Evolutionary conservation across 2,797 vertebrate species (phyloP).

Genomic region (Hypotaenidia okinawae): DNA sequence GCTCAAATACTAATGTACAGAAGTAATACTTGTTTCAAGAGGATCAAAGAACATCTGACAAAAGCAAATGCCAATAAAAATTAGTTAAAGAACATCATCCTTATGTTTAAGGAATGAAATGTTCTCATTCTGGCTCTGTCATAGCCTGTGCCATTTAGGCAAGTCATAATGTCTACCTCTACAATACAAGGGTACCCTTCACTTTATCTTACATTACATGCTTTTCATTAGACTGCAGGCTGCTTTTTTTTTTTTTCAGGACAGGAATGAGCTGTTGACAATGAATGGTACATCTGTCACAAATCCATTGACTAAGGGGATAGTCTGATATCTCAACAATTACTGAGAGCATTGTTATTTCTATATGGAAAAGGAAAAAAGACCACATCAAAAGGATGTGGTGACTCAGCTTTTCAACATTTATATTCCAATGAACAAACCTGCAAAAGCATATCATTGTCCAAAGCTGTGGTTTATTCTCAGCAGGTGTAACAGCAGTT

Average conservation of each 20-base stretch:
- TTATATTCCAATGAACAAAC: background rate
- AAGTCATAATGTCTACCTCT: background rate
- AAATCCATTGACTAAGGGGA: background rate
- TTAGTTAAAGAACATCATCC: background rate
- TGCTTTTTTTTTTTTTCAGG: background rate
- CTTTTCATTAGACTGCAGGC: background rate
- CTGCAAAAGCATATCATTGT: background rate
- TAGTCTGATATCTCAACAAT: background rate
- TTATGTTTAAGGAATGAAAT: background rate
- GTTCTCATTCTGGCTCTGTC: background rate
- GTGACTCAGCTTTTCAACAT: background rate
- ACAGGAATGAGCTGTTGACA: background rate
- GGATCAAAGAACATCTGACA: background rate
- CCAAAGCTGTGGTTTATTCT: background rate
- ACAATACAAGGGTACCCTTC: background rate
- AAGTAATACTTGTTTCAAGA: background rate
- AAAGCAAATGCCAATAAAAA: background rate
- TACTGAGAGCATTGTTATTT: background rate
- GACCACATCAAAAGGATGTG: background rate
- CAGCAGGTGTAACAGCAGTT: background rate
- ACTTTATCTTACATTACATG: rapidly evolving
- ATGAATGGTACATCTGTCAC: background rate
- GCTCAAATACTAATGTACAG: background rate
- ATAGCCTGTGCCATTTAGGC: background rate
- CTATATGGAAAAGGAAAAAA: background rate